phyloP scores from a whole-genome alignment of 2,888 invertebrate genomes.

The Caenorhabditis wallacei region DNA sequence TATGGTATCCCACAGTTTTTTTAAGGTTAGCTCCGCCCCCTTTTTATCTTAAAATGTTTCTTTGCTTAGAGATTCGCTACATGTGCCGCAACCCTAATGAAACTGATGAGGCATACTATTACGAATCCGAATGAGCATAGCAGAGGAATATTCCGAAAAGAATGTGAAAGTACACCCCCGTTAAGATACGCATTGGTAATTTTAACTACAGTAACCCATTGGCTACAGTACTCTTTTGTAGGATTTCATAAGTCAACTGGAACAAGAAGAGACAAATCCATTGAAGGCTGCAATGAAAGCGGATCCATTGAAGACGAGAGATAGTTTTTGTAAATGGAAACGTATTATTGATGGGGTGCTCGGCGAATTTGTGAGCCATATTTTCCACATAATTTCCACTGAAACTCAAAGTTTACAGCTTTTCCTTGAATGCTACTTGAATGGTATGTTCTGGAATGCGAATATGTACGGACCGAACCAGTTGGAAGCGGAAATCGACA shows the following conservation, averaged over 20 bases:
- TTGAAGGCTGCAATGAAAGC: constrained; percentile 31
- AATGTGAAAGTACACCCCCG: not conserved
- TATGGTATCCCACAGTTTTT: constrained; percentile 16
- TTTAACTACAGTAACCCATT: not conserved
- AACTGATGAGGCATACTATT: constrained; percentile 5
- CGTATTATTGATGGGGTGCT: not conserved
- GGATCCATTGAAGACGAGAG: constrained; percentile 2
- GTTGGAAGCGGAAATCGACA: not conserved
- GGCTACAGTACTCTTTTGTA: not conserved
- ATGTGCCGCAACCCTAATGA: not conserved
- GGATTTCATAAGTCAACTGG: constrained; percentile 8
- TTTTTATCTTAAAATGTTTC: not conserved
- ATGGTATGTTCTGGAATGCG: constrained; percentile 11
- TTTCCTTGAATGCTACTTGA: not conserved
- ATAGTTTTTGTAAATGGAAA: constrained; percentile 18
- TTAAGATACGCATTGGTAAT: not conserved
- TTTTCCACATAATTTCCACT: too few species aligned
- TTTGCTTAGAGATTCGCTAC: not conserved
- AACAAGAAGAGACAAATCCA: constrained; percentile 24
- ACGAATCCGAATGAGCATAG: not conserved
- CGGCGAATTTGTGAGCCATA: not conserved
- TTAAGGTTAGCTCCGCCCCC: not conserved
- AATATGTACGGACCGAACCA: constrained; percentile 9
- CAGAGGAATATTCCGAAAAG: not conserved
- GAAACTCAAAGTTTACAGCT: not conserved